Conservation (phyloP, 2,113 vertebrate genomes). For the Calonectris borealis region DNA sequence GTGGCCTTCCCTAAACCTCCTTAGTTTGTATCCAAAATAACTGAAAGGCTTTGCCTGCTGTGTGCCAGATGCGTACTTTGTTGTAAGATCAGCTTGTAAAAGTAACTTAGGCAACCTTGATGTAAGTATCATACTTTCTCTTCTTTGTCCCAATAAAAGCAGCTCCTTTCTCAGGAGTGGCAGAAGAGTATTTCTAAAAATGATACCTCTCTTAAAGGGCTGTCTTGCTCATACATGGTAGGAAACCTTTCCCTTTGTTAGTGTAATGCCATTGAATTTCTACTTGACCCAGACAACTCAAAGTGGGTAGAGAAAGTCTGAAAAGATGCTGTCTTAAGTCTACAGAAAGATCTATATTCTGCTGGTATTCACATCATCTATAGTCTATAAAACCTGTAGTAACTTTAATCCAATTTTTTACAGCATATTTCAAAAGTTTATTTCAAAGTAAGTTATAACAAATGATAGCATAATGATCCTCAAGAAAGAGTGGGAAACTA, state of each 20-base stretch:
- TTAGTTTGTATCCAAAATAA: not conserved
- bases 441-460: not conserved
- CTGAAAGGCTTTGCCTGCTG: not conserved
- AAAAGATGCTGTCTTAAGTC: not conserved
- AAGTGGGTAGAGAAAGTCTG: not conserved
- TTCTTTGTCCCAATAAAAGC: not conserved
- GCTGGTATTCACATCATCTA: not conserved
- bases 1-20: not conserved
- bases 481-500: not conserved
- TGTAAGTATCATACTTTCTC: not conserved
- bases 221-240: not conserved
- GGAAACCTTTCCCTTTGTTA: not conserved
- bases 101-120: not conserved
- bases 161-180: not conserved
- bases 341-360: not conserved
- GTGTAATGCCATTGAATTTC: not conserved
- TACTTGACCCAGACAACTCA: not conserved
- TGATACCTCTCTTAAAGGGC: not conserved
- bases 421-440: not conserved
- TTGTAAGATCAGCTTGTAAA: not conserved
- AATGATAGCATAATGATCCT: not conserved
- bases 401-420: not conserved
- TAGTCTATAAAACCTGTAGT: not conserved
- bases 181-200: not conserved
- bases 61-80: not conserved